phyloP scores from a whole-genome alignment of 2,888 invertebrate species.

The Dyspetes luteomarginatus region DNA sequence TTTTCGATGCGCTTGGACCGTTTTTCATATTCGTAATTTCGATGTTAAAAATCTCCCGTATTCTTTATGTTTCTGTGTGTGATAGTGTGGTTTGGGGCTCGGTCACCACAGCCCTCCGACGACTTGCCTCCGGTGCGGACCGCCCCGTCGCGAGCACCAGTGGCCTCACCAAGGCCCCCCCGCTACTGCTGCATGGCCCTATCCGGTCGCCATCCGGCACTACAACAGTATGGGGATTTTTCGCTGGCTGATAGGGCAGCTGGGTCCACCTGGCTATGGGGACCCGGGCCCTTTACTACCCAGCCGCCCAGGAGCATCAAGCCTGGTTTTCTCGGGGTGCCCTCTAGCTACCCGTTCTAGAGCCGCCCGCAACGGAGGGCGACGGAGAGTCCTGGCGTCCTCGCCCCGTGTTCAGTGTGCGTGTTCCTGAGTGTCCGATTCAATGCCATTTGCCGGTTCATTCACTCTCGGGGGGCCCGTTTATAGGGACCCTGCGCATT shows the following conservation, averaged over 20 bases:
- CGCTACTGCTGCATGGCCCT: conserved; percentile 28
- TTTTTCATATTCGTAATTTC: no score
- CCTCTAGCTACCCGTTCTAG: conserved; percentile 12
- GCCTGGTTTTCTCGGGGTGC: conserved; percentile 18
- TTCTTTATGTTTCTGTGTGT: no score
- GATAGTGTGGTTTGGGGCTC: no score
- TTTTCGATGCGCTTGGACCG: no score
- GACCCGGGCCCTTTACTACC: conserved; percentile 50
- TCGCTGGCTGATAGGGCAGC: conserved; percentile 50
- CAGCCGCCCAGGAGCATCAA: conserved; percentile 39
- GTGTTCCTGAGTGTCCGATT: no score
- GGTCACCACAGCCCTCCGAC: no score
- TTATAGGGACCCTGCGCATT: no score
- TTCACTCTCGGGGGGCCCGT: no score
- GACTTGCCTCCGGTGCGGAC: not conserved
- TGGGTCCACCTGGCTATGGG: conserved; percentile 35
- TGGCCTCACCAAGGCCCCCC: not conserved
- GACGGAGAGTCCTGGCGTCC: not conserved
- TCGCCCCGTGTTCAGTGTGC: not conserved
- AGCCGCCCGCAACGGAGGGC: not conserved
- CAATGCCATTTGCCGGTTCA: no score
- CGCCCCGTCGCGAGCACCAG: no score
- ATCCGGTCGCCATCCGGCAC: conserved; percentile 48
- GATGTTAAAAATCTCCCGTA: no score
- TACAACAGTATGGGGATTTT: conserved; percentile 19